Evolutionary conservation across 2,797 vertebrate genomes (phyloP).

Genomic region (Diceros bicornis): DNA sequence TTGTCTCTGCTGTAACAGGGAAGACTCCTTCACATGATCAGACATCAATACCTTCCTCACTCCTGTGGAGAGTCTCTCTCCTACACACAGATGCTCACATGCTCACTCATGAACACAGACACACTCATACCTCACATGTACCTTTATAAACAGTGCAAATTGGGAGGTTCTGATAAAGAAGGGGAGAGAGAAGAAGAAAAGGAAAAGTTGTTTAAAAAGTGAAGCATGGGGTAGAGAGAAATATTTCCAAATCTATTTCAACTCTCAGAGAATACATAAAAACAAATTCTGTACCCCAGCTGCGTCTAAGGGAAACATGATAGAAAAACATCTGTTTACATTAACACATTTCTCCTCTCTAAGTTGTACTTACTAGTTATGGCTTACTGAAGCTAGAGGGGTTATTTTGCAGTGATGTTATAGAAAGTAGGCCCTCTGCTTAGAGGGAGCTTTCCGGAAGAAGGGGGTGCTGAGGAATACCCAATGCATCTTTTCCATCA

Average conservation of each 20-base stretch:
- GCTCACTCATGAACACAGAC: not conserved
- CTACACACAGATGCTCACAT: not conserved
- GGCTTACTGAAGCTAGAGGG: not conserved
- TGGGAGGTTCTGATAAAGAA: not conserved
- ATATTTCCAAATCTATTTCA: not conserved
- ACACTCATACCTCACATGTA: not conserved
- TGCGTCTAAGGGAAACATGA: not conserved
- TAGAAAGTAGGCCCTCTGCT: not conserved
- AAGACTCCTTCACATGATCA: not conserved
- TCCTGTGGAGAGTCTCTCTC: not conserved
- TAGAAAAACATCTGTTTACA: not conserved
- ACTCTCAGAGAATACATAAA: slow-evolving; percentile 7
- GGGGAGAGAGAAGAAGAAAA: not conserved
- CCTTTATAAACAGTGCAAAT: not conserved
- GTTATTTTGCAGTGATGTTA: not conserved
- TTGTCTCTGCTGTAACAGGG: not conserved
- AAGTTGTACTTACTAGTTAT: not conserved
- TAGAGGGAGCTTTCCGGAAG: slow-evolving; percentile 31
- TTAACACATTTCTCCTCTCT: not conserved
- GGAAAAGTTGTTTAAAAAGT: slow-evolving; percentile 14
- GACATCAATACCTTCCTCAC: not conserved
- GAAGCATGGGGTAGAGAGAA: not conserved
- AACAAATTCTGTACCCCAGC: not conserved
- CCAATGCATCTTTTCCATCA: not conserved
- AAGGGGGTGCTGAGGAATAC: not conserved